phyloP scores from a whole-genome alignment of 1,140 invertebrate genomes.

The Aphaenogaster floridana region DNA sequence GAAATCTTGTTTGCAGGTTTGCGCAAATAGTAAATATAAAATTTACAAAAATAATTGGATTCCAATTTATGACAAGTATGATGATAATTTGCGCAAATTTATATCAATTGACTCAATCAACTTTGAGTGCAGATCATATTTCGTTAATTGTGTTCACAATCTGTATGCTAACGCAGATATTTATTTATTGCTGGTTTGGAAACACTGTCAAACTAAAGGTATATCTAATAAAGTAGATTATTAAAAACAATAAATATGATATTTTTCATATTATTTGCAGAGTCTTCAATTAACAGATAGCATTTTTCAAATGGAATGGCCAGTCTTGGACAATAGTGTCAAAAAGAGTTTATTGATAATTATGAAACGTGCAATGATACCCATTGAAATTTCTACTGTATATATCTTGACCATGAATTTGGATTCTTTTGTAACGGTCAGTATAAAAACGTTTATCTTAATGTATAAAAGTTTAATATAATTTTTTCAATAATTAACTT shows the following conservation, averaged over 20 bases:
- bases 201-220: slow-evolving; percentile 84
- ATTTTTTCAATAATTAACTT: background rate
- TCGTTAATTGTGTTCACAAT: slow-evolving; percentile 51
- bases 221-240: background rate
- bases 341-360: slow-evolving; percentile 64
- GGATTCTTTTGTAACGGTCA: slow-evolving; percentile 70
- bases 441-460: slow-evolving; percentile 7
- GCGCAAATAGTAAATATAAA: slow-evolving; percentile 43
- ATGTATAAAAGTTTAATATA: slow-evolving; percentile 13
- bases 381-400: slow-evolving; percentile 63
- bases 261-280: slow-evolving; percentile 36
- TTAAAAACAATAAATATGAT: background rate
- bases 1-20: slow-evolving; percentile 48
- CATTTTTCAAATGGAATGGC: slow-evolving; percentile 72
- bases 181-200: slow-evolving; percentile 88
- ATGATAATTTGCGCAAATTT: slow-evolving; percentile 49
- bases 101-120: slow-evolving; percentile 76
- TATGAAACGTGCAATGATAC: slow-evolving; percentile 67
- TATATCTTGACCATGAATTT: slow-evolving; percentile 63
- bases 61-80: slow-evolving; percentile 64
- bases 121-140: slow-evolving; percentile 78
- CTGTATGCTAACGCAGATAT: slow-evolving; percentile 77
- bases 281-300: slow-evolving; percentile 53
- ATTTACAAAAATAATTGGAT: slow-evolving; percentile 60
- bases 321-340: slow-evolving; percentile 29